A percentile compares a stretch with the other conserved stretches of the same genome.
These are phyloP conservation scores for Oryzias woworae DNA, from an alignment of 2,113 vertebrate species.

Conservation along the genomic window DNA sequence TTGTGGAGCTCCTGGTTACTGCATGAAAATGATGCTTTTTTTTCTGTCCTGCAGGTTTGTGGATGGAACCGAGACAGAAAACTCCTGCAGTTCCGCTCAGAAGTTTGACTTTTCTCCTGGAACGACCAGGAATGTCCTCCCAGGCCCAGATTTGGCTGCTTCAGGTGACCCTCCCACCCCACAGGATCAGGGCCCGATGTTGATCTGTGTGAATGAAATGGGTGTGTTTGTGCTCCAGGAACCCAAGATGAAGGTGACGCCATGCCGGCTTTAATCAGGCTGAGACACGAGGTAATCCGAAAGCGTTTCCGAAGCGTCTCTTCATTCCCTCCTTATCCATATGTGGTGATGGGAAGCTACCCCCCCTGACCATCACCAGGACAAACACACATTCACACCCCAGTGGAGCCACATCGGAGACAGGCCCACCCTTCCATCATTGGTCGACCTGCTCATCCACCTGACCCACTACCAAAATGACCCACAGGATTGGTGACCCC, in stretches of 20 bases:
- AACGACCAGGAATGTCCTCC: conserved; percentile 35
- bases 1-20: conserved; percentile 11
- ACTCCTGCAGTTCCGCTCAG: conserved; percentile 39
- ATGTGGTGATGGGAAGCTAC: too few relatives aligned
- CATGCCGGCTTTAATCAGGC: conserved; percentile 73
- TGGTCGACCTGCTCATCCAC: too few relatives aligned
- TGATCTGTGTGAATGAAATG: too few relatives aligned
- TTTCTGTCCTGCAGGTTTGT: conserved; percentile 69
- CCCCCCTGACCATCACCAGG: too few relatives aligned
- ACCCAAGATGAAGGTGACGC: conserved; percentile 65
- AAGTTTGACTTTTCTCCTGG: conserved; percentile 76
- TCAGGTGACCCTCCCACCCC: conserved; percentile 34
- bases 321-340: too few relatives aligned
- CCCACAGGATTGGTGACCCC: too few relatives aligned
- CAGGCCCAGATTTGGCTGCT: conserved; percentile 37
- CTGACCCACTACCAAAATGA: too few relatives aligned
- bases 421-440: too few relatives aligned
- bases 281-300: conserved; percentile 78
- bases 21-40: background rate
- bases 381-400: too few relatives aligned
- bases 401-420: too few relatives aligned
- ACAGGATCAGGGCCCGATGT: too few relatives aligned
- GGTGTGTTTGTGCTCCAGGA: conserved; percentile 43
- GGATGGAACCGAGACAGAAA: conserved; percentile 77
- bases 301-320: background rate